These are phyloP conservation scores for Pogona vitticeps DNA, from an alignment of 2,113 vertebrate species.

Conservation along the genomic window DNA sequence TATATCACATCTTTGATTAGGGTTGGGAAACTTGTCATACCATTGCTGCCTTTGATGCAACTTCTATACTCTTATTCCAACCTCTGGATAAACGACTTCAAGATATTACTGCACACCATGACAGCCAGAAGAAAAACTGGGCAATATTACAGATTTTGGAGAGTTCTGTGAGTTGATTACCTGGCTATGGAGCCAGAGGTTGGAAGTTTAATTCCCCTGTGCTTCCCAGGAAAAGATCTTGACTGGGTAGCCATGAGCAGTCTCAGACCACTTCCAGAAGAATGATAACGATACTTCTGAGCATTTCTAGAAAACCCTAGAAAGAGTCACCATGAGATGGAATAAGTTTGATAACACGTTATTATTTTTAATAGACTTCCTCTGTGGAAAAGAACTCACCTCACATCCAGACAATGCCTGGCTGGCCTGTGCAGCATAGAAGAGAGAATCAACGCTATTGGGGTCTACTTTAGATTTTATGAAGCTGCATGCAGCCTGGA, in stretches of 20 bases:
- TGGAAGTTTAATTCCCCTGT: too few species aligned
- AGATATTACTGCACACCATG: neutral
- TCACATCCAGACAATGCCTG: conserved; percentile 88
- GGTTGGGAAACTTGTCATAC: neutral
- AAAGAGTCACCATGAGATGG: too few species aligned
- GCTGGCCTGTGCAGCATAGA: conserved; percentile 91
- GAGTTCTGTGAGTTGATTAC: too few species aligned
- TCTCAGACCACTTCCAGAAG: too few species aligned
- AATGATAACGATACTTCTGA: too few species aligned
- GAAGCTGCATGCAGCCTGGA: conserved; percentile 87
- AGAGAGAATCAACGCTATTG: conserved; percentile 89
- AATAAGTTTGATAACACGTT: too few species aligned
- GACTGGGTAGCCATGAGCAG: too few species aligned
- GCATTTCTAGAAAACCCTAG: too few species aligned
- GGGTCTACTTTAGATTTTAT: conserved; percentile 89
- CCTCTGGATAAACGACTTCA: neutral
- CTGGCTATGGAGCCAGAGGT: too few species aligned
- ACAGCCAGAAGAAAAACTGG: neutral
- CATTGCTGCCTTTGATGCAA: neutral
- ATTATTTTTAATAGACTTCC: neutral
- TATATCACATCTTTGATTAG: neutral
- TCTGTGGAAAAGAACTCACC: conserved; percentile 74
- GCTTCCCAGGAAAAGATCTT: too few species aligned
- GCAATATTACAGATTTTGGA: neutral
- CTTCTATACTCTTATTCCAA: neutral